Percentiles rank a stretch among this genome's conserved stretches.
phyloP scores from a whole-genome alignment of 1,140 invertebrate species.

The Habropoda laboriosa region DNA sequence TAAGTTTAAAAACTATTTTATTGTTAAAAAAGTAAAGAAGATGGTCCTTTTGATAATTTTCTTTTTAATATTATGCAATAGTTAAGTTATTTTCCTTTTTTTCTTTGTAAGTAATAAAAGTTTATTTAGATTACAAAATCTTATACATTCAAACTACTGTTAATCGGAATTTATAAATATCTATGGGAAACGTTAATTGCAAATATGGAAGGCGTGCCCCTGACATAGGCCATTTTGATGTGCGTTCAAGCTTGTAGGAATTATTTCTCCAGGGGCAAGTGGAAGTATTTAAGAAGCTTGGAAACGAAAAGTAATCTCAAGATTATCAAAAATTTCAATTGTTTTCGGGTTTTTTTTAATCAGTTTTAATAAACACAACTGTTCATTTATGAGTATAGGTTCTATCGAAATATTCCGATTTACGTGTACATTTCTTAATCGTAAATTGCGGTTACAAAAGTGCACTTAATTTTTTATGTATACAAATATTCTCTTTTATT shows the following conservation, averaged over 20 bases:
- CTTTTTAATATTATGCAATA: neutral
- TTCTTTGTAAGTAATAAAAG: neutral
- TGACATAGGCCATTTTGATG: slow-evolving; percentile 73
- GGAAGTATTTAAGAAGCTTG: slow-evolving; percentile 3
- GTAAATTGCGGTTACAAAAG: neutral
- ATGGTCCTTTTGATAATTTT: neutral
- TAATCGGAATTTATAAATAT: neutral
- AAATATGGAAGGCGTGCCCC: slow-evolving; percentile 64
- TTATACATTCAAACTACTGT: neutral
- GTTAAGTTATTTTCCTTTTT: neutral
- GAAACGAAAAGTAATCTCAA: neutral
- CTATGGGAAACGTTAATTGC: neutral
- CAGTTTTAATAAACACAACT: neutral
- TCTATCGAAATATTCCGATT: neutral
- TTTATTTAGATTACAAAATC: neutral
- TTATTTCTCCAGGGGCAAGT: slow-evolving; percentile 65
- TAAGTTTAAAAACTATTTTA: neutral
- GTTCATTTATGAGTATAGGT: neutral
- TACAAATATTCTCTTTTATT: neutral
- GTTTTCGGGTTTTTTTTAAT: neutral
- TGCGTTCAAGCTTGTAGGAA: slow-evolving; percentile 62
- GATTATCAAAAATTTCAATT: neutral
- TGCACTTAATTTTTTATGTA: neutral
- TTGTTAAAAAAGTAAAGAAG: neutral
- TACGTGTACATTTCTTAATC: neutral